Base-by-base conservation (phyloP, 2,113 vertebrate species). In the Centrocercus urophasianus region DNA sequence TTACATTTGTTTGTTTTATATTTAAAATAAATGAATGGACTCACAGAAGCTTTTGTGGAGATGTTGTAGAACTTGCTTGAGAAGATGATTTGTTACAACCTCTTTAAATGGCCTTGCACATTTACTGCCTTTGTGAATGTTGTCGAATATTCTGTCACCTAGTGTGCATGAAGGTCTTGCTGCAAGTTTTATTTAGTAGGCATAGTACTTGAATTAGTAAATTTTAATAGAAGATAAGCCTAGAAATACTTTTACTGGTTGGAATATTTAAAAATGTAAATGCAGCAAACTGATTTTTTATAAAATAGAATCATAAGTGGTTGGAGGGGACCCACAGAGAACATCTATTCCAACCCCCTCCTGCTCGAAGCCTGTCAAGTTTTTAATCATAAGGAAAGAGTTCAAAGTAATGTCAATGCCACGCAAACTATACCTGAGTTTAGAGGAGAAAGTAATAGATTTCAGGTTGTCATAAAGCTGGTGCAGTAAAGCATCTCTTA, bases 401-500 rank as follows among this genome's bases (percentile, higher is more conserved):
- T 90, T 93, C 59, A 76, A n/a, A 75, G 66, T 69, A 69, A 43
- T 65, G 70, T 69, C 74, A 72, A 5, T 90, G 80, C 83, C 64
- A 77, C 77, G 36, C 52, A 43, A 57, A 50, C 50, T 71, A 1
- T n/a, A 64, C 34, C 18, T 70, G 48, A 43, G 48, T 93, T 95
- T 83, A 34, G 69, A 59, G 30, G 43, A 25, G 14, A 91, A 88
- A 57, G 71, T 69, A 90, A 61, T 85, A 57, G 84, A 79, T 85
- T 87, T 91, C 67, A 82, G 32, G 13, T 73, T 89, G 75, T 84
- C 45, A 45, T 91, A 80, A 87, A 89, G 43, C 25, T 89, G 67
- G 42, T 83, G n/a, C 20, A 48, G 3, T 65, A 66, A 85, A 89
- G 34, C 1, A 5, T 40, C 40, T 74, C 38, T 79, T 34, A n/a